These are phyloP conservation scores for Hypotaenidia okinawae DNA, from an alignment of 2,797 vertebrate species.

Conservation along the genomic window DNA sequence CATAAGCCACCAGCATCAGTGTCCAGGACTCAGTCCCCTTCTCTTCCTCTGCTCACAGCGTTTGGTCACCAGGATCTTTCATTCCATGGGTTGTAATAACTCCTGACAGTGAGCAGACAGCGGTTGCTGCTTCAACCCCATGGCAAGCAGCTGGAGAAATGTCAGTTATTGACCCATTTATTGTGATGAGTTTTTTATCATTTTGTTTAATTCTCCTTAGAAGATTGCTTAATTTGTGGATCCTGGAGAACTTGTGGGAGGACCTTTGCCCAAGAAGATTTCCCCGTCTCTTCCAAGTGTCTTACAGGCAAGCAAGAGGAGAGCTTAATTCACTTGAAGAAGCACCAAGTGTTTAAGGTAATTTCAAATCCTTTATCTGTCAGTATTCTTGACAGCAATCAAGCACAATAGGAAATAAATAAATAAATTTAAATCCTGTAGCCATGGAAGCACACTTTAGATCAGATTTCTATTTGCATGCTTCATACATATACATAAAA, in stretches of 20 bases:
- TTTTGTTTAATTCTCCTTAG: neutral
- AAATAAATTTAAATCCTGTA: conserved; percentile 36
- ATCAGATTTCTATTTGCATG: conserved; percentile 71
- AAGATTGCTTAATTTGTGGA: neutral
- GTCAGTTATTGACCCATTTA: neutral
- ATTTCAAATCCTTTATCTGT: conserved; percentile 53
- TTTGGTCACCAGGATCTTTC: neutral
- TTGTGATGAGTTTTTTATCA: neutral
- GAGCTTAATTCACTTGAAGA: neutral
- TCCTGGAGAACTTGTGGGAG: neutral
- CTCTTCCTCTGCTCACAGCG: rapidly evolving
- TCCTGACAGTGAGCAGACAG: neutral
- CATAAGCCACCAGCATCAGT: neutral
- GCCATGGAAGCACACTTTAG: conserved; percentile 67
- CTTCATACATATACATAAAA: conserved; percentile 78
- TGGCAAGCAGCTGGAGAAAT: neutral
- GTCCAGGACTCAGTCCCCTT: neutral
- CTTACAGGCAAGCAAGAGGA: neutral
- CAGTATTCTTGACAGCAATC: conserved; percentile 49
- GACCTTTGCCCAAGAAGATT: neutral
- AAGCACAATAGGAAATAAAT: conserved; percentile 62
- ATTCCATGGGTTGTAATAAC: neutral
- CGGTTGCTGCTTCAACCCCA: neutral
- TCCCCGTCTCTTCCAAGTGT: neutral
- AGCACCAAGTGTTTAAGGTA: conserved; percentile 21